Evolutionary conservation across 2,797 vertebrate genomes (phyloP).

Genomic region (Syngnathus rostellatus): DNA sequence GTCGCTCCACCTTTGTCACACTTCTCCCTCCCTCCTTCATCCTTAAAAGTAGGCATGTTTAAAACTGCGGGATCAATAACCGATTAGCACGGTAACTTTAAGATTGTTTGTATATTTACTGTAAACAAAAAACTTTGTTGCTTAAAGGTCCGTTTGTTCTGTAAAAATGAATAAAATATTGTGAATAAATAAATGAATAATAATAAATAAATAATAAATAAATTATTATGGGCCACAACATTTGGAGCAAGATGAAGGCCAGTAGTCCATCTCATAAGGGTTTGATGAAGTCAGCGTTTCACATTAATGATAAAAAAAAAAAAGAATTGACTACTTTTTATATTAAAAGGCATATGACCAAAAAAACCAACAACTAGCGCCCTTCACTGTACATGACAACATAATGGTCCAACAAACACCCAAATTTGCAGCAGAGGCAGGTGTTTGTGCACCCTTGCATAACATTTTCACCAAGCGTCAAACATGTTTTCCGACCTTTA

Average conservation of each 20-base stretch:
- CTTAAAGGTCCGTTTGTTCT: neutral
- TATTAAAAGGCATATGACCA: neutral
- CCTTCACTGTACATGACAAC: neutral
- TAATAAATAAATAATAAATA: no score
- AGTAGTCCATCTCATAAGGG: no score
- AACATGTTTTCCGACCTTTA: neutral
- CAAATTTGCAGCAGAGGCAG: neutral
- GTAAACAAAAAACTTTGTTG: slow-evolving; percentile 22
- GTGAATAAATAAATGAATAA: no score
- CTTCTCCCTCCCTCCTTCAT: slow-evolving; percentile 8
- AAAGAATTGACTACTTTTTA: neutral
- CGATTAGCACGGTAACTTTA: slow-evolving; percentile 22
- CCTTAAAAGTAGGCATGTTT: slow-evolving; percentile 8
- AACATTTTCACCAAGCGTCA: slow-evolving; percentile 5
- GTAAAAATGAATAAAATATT: no score
- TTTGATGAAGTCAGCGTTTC: neutral
- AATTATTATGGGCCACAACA: no score
- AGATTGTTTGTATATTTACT: slow-evolving; percentile 32
- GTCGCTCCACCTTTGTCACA: slow-evolving; percentile 17
- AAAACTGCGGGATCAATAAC: slow-evolving; percentile 32
- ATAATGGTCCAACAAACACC: neutral
- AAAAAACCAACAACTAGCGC: neutral
- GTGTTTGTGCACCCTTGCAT: slow-evolving; percentile 1
- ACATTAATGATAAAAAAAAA: no score
- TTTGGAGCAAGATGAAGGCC: neutral